Conservation (phyloP, 2,888 invertebrate species). For the Nomada flava region DNA sequence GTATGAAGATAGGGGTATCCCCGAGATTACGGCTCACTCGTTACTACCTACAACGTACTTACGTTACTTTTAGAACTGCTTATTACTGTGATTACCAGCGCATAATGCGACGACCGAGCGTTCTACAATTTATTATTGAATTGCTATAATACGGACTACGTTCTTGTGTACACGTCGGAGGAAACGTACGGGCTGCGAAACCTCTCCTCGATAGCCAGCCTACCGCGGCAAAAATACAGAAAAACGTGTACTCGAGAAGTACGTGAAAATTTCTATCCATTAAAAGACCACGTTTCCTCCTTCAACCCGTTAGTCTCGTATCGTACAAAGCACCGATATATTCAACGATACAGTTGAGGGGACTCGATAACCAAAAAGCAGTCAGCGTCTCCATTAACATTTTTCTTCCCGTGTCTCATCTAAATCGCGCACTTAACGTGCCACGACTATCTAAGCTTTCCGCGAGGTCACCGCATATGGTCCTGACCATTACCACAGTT, state of each 20-base stretch:
- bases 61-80: constrained; percentile 82
- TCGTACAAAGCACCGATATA: no score
- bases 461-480: constrained; percentile 40
- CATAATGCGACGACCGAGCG: constrained; percentile 78
- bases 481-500: constrained; percentile 38
- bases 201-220: constrained; percentile 17
- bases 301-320: background rate
- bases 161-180: constrained; percentile 45
- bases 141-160: constrained; percentile 77
- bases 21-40: constrained; percentile 80
- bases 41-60: constrained; percentile 82
- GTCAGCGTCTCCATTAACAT: constrained; percentile 37
- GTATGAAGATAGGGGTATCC: constrained; percentile 68
- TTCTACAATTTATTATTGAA: constrained; percentile 82
- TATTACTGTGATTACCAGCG: constrained; percentile 82
- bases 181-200: constrained; percentile 50
- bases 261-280: constrained; percentile 8
- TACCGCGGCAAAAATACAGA: background rate
- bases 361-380: constrained; percentile 26
- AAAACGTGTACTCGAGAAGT: constrained; percentile 9
- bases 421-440: constrained; percentile 46
- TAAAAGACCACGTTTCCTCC: background rate
- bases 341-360: background rate
- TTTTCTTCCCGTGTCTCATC: constrained; percentile 3
- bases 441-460: constrained; percentile 36